Base-by-base conservation (phyloP, 2,113 vertebrate genomes). In the Azemiops feae region DNA sequence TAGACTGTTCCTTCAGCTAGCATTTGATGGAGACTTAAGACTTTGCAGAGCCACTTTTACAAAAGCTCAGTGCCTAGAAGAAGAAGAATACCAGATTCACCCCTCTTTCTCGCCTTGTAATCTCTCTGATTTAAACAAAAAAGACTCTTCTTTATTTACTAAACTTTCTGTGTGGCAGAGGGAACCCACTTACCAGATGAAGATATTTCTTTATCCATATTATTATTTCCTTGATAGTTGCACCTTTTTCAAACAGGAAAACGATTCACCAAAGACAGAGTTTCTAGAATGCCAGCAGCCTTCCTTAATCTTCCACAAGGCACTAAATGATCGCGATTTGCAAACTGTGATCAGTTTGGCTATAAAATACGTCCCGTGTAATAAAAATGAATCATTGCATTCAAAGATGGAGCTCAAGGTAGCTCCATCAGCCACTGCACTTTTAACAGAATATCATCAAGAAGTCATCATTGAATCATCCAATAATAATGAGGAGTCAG, bases 241-340 rank as follows among this genome's bases (percentile, higher is more conserved):
- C n/a, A 52, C 52, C 93, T 50, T 91, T 57, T 69, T 74, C 89
- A 95, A 39, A 53, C 89, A 88, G 85, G 88, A 95, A 91, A 85
- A 45, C 52, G 89, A 93, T 85, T 14, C 0, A 81, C 53, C 52
- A 92, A 14, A 81, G 54, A 30, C 12, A 20, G 89, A 87, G 23
- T 25, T 43, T 85, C 25, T 52, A 5, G 60, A n/a, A 50, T 25
- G 14, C 86, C 85, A 58, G 11, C 34, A 9, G 23, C 34, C 20
- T 18, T 12, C 2, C 30, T 23, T 54, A 50, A 43, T 52, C 90
- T 87, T 53, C 53, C 90, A 53, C 74, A 85, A 55, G 6, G 55
- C 20, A 5, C 0, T 7, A 27, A 85, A 16, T 81, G 20, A 81
- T 7, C 1, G 30, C 81, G 52, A 34, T 16, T 74, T 39, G 53